Base-by-base conservation (phyloP, 2,888 invertebrate genomes). In the Caradrina kadenii region DNA sequence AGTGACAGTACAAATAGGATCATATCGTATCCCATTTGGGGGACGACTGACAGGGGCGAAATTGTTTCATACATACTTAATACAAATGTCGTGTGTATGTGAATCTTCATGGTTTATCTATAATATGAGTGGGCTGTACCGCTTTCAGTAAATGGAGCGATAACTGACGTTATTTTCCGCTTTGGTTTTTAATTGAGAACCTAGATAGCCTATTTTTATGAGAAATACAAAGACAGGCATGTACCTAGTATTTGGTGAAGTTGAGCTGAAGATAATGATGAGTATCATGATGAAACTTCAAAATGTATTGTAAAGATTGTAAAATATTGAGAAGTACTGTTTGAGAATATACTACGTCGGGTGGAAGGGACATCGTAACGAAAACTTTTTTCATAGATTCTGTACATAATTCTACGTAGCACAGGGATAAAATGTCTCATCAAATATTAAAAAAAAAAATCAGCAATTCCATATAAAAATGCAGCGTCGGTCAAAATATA, bases 1-100 rank as follows among this genome's bases (percentile, higher is more conserved):
- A 76, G 68, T 64, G 73, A 72, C 61, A 62, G 68, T 75, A 73
- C 69, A 73, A 75, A 76, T 79, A 64, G 63, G 63, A 68, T 76
- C 69, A 80, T 80, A 73, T 75, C 67, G 56, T 53, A 70, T 62
- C 64, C 65, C 67, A 68, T 73, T 71, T 69, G 61, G 63, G 76
- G 49, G 53, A 60, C 58, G 58, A 48, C 55, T 68, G 76, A 76
- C 69, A 58, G 60, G 69, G 63, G 63, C 54, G 39, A 58, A 64
- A 74, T 75, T 78, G 78, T 80, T 73, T 79, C 61, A 75, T 78
- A 60, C 69, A 74, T 77, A 31, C 11, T 65, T 77, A 63, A 78
- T 70, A 68, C 48, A 49, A 45, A 8, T 50, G 35, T 39, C 65
- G 22, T 52, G 52, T 53, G 42, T 62, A 19, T 59, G 50, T 45